Percentiles rank a stretch among this genome's conserved stretches.
phyloP scores from a whole-genome alignment of 2,797 vertebrate genomes.

The Protonibea diacanthus region DNA sequence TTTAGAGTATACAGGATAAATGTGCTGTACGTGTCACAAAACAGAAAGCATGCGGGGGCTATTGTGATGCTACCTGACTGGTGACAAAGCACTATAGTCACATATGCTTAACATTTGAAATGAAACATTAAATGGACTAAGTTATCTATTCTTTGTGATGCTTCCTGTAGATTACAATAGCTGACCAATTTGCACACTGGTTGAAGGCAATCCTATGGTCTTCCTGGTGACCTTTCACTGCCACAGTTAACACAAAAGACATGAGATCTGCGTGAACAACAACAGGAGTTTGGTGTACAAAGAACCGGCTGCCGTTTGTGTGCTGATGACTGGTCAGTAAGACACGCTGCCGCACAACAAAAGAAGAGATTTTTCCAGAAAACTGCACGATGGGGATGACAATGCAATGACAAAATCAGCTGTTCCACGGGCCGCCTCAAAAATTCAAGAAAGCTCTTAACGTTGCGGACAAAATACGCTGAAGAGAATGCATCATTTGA shows the following conservation, averaged over 20 bases:
- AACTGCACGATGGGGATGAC: slow-evolving; percentile 43
- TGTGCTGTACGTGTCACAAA: slow-evolving; percentile 16
- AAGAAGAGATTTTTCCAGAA: slow-evolving; percentile 65
- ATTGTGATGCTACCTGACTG: background rate
- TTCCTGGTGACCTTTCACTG: slow-evolving; percentile 61
- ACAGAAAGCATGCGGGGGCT: background rate
- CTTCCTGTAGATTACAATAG: slow-evolving; percentile 48
- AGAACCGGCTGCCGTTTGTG: slow-evolving; percentile 48
- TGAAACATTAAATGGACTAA: slow-evolving; percentile 37
- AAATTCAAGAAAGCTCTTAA: slow-evolving; percentile 70
- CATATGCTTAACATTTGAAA: slow-evolving; percentile 17
- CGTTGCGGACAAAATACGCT: slow-evolving; percentile 35
- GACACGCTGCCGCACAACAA: slow-evolving; percentile 64
- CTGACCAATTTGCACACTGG: slow-evolving; percentile 54
- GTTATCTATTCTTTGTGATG: slow-evolving; percentile 47
- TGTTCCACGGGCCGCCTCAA: slow-evolving; percentile 37
- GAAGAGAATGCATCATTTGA: slow-evolving; percentile 64
- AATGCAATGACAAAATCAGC: slow-evolving; percentile 67
- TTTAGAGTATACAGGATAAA: slow-evolving; percentile 44
- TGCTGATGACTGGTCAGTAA: slow-evolving; percentile 56
- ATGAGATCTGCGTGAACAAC: slow-evolving; percentile 58
- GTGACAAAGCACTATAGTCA: slow-evolving; percentile 1
- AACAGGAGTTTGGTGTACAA: slow-evolving; percentile 49
- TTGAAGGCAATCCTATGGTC: slow-evolving; percentile 38
- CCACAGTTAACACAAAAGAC: slow-evolving; percentile 62